Evolutionary conservation across 2,113 vertebrate species (phyloP).

Genomic region (Prinia subflava): DNA sequence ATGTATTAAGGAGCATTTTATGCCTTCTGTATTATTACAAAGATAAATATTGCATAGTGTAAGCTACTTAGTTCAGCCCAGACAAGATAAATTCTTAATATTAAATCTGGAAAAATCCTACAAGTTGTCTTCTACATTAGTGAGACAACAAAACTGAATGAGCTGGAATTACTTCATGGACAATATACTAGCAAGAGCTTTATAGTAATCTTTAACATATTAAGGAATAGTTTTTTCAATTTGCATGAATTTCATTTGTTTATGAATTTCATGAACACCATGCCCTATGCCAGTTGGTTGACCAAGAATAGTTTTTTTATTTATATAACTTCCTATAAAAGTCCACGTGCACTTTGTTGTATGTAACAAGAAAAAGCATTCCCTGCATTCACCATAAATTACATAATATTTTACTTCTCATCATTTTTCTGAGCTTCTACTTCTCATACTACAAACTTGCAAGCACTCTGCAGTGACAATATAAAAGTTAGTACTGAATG

Average conservation of each 20-base stretch:
- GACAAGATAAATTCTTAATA: not conserved
- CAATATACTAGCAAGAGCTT: not conserved
- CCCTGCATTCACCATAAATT: not conserved
- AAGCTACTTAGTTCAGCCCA: not conserved
- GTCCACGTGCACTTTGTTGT: not conserved
- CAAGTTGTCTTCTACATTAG: not conserved
- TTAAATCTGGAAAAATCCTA: not conserved
- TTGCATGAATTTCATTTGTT: not conserved
- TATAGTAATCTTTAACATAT: not conserved
- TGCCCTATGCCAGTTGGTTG: not conserved
- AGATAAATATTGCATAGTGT: not conserved
- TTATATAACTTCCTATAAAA: not conserved
- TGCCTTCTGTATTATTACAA: not conserved
- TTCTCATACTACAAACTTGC: not conserved
- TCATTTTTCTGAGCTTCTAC: not conserved
- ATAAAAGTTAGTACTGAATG: not conserved
- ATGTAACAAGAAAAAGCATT: not conserved
- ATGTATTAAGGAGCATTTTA: not conserved
- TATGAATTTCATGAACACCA: not conserved
- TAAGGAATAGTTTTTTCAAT: not conserved
- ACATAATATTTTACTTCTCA: not conserved
- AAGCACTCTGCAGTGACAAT: not conserved
- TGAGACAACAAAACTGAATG: not conserved
- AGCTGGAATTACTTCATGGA: not conserved
- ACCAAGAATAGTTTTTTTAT: not conserved